Evolutionary conservation across 53 echinoderm and acorn worm species (phyloP), one percentile per base, ranked within the genome.

Genomic region (Paracentrotus lividus): DNA sequence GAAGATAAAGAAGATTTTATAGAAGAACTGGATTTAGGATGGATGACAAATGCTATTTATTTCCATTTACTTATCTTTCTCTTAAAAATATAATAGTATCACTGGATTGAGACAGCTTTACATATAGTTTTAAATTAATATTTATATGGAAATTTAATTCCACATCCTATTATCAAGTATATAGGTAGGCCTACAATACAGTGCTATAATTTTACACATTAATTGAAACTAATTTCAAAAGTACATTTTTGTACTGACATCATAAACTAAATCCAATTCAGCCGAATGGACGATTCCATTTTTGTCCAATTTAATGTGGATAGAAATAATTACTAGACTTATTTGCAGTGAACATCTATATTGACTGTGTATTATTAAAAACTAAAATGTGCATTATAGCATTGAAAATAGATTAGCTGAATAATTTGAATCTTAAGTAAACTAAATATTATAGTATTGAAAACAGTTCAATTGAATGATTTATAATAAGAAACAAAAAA

Each of bases 1-100:
- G 85, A 85, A 51, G 26, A 51, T 51, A 85, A 85, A 85, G 29
- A 31, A 20, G 43, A 85, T 51, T n/a, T n/a, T 49, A 51, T 27
- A n/a, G 1, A 32, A 72, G 21, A 57, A 57, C 16, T 57, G 57
- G 20, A 57, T 57, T 10, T 38, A 36, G 72, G 20, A 72, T 72
- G 36, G 36, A 72, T 72, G 72, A 72, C 72, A 72, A 72, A 72
- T 72, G 38, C 72, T 72, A 72, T 72, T 72, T 72, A 72, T 72
- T 72, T 72, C 72, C 72, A 72, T 72, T 72, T 72, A 40, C 18
- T 4, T 72, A 4, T 20, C 20, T 72, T 3, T 72, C 5, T 40
- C 40, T 72, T 72, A 0, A 8, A 8, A 61, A 61, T 61, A 8
- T 61, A 24, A 61, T 61, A 61, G n/a, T 61, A 24, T 27, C 26